Percentiles rank a stretch among this genome's conserved stretches.
These are phyloP conservation scores for Ardeotis arabs DNA, from an alignment of 2,113 vertebrate genomes.

Conservation along the genomic window DNA sequence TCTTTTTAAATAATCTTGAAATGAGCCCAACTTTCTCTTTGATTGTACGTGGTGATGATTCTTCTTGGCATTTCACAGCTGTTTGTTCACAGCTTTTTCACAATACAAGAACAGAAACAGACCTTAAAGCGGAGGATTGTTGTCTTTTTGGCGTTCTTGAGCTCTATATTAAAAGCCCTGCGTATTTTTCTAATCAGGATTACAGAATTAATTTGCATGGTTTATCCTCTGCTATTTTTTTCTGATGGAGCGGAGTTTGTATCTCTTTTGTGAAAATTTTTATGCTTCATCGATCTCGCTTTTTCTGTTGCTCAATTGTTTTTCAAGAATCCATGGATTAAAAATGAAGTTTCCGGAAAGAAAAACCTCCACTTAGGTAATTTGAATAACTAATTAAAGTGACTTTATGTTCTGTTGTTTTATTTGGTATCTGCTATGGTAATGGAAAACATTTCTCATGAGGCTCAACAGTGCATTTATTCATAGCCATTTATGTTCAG, in stretches of 20 bases:
- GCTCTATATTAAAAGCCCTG: conserved; percentile 7
- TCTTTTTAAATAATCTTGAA: background rate
- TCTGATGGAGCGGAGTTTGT: conserved; percentile 2
- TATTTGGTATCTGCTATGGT: background rate
- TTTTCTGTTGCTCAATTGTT: background rate
- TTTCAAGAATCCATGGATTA: conserved; percentile 37
- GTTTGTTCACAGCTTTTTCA: conserved; percentile 48
- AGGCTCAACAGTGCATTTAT: background rate
- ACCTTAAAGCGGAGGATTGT: conserved; percentile 15
- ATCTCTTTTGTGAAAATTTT: conserved; percentile 17
- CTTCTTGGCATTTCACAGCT: conserved; percentile 55
- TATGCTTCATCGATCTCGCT: background rate
- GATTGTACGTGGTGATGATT: background rate
- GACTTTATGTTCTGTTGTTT: background rate
- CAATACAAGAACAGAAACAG: conserved; percentile 22
- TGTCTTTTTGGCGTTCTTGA: conserved; percentile 30
- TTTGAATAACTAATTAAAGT: conserved; percentile 5
- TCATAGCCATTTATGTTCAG: background rate
- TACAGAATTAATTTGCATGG: conserved; percentile 63
- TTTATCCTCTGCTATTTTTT: conserved; percentile 27
- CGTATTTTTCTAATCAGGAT: conserved; percentile 62
- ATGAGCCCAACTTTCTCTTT: background rate
- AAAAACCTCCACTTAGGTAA: conserved; percentile 55
- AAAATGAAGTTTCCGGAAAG: conserved; percentile 32
- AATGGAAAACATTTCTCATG: background rate